Evolutionary conservation across 2,113 vertebrate species (phyloP).

Genomic region (Casuarius casuarius): DNA sequence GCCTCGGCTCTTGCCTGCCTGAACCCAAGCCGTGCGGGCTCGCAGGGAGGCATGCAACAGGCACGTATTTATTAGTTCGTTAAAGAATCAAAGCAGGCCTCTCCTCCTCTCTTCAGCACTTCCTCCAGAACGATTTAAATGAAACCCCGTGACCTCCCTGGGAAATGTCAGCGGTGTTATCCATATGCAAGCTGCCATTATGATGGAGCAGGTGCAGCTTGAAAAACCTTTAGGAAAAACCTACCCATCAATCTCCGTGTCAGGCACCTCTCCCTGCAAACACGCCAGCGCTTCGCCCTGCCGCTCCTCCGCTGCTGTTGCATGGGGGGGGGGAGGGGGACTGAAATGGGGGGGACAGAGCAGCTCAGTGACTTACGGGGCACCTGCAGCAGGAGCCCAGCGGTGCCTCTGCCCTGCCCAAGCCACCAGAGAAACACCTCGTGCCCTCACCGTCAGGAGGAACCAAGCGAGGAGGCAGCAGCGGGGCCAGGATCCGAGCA

Average conservation of each 20-base stretch:
- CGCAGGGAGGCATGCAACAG: background rate
- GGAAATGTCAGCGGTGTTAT: background rate
- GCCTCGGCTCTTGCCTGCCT: background rate
- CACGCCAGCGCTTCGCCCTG: background rate
- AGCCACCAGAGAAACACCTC: background rate
- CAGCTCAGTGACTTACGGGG: accelerated
- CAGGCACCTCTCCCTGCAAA: background rate
- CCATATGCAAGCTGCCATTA: slow-evolving; percentile 1
- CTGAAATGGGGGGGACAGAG: background rate
- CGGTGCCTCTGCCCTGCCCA: background rate
- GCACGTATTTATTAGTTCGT: background rate
- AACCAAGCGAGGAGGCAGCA: background rate
- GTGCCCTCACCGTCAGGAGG: background rate
- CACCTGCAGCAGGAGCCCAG: background rate
- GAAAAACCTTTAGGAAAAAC: background rate
- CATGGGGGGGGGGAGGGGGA: background rate
- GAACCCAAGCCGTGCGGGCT: background rate
- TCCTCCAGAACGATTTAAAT: background rate
- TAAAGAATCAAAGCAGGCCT: background rate
- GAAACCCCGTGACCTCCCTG: background rate
- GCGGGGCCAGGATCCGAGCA: accelerated
- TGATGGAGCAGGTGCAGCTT: background rate
- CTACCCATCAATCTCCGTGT: background rate
- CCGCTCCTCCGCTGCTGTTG: background rate
- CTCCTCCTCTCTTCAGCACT: background rate